Evolutionary conservation across 2,888 invertebrate species (phyloP), one percentile per base, ranked within the genome.

Genomic region (Stenchaetothrips biformis): DNA sequence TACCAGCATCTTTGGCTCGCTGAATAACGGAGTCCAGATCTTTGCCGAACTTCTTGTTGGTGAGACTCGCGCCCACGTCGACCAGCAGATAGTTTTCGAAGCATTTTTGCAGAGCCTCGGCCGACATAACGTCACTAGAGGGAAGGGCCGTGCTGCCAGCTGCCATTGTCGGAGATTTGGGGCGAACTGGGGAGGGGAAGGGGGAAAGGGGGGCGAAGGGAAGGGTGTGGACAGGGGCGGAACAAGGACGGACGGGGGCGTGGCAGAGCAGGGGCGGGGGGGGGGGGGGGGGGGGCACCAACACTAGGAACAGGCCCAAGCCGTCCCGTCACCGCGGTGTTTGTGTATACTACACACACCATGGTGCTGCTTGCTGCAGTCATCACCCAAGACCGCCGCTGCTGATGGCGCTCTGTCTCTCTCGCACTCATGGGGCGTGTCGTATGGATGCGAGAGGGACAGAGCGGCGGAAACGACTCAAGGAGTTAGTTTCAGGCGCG

Each of bases 31-130:
- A 93, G 88, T 97, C 96, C 86, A 97, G 90, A 89, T 97, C 97
- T 87, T 95, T 92, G 86, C 92, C 92, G 88, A 95, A 97, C 88
- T 97, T 97, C 88, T 96, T 96, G 88, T 96, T 96, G 48, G 95
- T 96, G 85, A 97, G 89, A 91, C 97, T 97, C 82, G 96, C 96
- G 84, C 96, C 96, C 83, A 95, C 93, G 88, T 97, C 97, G 83
- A 96, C 93, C 81, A 97, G 91, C 87, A 96, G 94, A 87, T 97
- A 93, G 89, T 95, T 95, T 87, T 96, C 95, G 86, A 94, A 95
- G 87, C 94, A 95, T 85, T 93, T 92, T 87, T 93, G 92, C 92
- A 95, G 78, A 47, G 80, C 80, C 6, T 53, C 25, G 2, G 67
- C 78, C 59, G 67, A 67, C 67, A 67, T 21, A 67, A 67, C 67